Evolutionary conservation across 2,113 vertebrate species (phyloP), one percentile per base, ranked within the genome.

Genomic region (Cavia porcellus): DNA sequence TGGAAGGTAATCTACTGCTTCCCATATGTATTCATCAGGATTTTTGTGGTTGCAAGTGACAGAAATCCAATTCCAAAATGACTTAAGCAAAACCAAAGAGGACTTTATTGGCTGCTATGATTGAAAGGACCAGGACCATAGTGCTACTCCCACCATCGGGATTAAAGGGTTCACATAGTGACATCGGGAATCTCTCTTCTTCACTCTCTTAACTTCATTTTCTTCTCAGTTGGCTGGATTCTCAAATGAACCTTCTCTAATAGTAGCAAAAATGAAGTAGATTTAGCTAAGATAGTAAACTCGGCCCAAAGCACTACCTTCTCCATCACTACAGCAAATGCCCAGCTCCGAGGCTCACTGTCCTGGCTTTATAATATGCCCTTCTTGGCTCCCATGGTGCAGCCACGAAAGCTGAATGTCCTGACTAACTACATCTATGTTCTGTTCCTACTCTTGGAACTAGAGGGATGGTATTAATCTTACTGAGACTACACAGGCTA

Each of bases 11-110:
- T 64, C 45, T 72, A 35, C 57, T 61, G 74, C 32, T 94, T 94
- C 64, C 35, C 12, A 4, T 57, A n/a, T 85, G 32, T 42, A 91
- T 45, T n/a, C 35, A 22, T 96, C 47, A 88, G 86, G 10, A 57
- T n/a, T 94, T 95, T 95, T 95, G 79, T 75, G 66, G 93, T 95
- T 92, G 52, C 35, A 90, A 95, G 90, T 72, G 81, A 96, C 88
- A 96, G 83, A 94, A 94, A 90, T 64, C 10, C 30, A 92, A 61
- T 89, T 93, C 30, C 79, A 91, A 96, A 96, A 42, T 12, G 77
- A 91, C 14, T 50, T 92, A 62, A 28, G 47, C 47, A 50, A 95
- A 95, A 62, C 28, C 24, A 28, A 70, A 87, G 59, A 82, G 24
- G 61, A 52, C 52, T 59, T 86, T 24, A 38, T 72, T 90, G 89